These are phyloP conservation scores for Gorsachius goisagi DNA, from an alignment of 2,113 vertebrate species.

Conservation along the genomic window DNA sequence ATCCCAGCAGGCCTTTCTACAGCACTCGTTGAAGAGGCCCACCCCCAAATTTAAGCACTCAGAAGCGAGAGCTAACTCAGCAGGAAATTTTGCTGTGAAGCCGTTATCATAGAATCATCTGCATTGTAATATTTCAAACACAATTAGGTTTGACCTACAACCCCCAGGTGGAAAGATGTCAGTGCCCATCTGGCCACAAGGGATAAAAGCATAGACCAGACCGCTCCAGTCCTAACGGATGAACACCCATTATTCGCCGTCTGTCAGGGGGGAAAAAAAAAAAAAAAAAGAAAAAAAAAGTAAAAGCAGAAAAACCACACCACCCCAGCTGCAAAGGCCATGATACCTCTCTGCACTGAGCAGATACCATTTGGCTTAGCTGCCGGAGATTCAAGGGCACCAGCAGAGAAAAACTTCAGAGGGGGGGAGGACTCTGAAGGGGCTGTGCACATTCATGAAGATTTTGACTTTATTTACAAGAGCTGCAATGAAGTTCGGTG, in stretches of 20 bases:
- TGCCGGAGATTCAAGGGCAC: not conserved
- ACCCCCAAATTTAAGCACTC: not conserved
- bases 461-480: not conserved
- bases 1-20: not conserved
- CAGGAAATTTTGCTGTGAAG: not conserved
- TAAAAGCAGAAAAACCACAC: not conserved
- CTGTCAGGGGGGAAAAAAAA: no score
- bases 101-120: not conserved
- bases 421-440: not conserved
- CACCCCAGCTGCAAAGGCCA: not conserved
- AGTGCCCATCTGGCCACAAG: not conserved
- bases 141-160: not conserved
- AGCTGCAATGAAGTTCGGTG: not conserved
- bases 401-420: not conserved
- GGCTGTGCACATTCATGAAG: rapidly evolving
- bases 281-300: not conserved
- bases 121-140: not conserved
- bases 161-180: not conserved
- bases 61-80: not conserved
- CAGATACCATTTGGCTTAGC: not conserved
- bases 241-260: not conserved
- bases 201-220: not conserved
- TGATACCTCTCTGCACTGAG: not conserved
- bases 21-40: not conserved
- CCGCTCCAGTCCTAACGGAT: not conserved